Conservation (phyloP, 1,140 invertebrate genomes). For the Trichomalopsis sarcophagae region DNA sequence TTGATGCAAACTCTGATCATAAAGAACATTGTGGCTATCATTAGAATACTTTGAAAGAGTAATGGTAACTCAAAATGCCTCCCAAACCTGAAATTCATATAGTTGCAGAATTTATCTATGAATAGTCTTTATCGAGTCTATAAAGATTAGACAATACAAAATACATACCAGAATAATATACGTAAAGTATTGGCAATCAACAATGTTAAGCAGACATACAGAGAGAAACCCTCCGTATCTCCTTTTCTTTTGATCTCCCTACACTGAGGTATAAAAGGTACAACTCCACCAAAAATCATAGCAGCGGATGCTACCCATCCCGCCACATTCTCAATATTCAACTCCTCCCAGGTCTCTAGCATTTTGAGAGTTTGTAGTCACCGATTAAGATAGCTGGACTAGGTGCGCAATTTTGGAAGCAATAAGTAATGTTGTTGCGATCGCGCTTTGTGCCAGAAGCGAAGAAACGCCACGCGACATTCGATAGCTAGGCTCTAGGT, state of each 20-base stretch:
- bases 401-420: no score
- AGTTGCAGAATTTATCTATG: neutral
- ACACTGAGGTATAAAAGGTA: conserved; percentile 94
- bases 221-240: conserved; percentile 96
- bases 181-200: conserved; percentile 96
- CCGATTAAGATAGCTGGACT: neutral
- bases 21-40: conserved; percentile 96
- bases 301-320: conserved; percentile 83
- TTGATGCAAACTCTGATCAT: conserved; percentile 96
- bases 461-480: neutral
- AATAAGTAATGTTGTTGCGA: no score
- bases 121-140: no score
- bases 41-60: conserved; percentile 96
- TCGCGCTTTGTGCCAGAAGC: no score
- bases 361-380: conserved; percentile 15
- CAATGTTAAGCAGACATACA: conserved; percentile 96
- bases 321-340: conserved; percentile 79
- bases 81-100: conserved; percentile 89
- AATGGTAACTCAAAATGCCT: conserved; percentile 96
- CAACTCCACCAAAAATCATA: conserved; percentile 94
- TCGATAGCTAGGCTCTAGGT: neutral
- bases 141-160: neutral
- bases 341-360: conserved; percentile 57
- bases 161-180: conserved; percentile 96
- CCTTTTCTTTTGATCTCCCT: conserved; percentile 91